Evolutionary conservation across 1,140 invertebrate species (phyloP).

Genomic region (Drosophila triauraria): DNA sequence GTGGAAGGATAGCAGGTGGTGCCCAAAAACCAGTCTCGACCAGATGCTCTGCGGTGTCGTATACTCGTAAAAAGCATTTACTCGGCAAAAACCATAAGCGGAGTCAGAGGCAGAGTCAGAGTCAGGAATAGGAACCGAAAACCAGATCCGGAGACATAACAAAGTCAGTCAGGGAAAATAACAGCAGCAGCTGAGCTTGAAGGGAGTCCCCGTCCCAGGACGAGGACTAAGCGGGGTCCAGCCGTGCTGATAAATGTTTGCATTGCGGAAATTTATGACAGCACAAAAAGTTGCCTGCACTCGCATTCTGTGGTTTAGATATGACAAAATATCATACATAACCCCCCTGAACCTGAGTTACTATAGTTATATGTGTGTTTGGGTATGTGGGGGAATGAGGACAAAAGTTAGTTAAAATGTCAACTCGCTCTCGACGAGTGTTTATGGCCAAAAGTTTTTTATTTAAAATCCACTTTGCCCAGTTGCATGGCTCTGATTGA

Average conservation of each 20-base stretch:
- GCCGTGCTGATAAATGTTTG: slow-evolving; percentile 77
- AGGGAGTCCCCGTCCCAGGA: slow-evolving; percentile 1
- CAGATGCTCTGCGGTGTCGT: slow-evolving; percentile 57
- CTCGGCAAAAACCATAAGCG: slow-evolving; percentile 43
- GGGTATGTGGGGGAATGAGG: too few relatives aligned
- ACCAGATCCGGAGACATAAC: slow-evolving; percentile 32
- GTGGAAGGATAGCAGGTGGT: slow-evolving; percentile 27
- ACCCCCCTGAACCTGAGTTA: slow-evolving; percentile 4
- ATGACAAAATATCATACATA: slow-evolving; percentile 75
- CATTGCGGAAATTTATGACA: slow-evolving; percentile 79
- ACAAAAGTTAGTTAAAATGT: slow-evolving; percentile 77
- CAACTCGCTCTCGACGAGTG: slow-evolving; percentile 50
- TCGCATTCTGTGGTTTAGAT: slow-evolving; percentile 77
- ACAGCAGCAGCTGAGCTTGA: slow-evolving; percentile 44
- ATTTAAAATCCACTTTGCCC: slow-evolving; percentile 73
- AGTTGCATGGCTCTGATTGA: slow-evolving; percentile 60
- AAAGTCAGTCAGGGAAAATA: slow-evolving; percentile 53
- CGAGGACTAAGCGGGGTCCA: slow-evolving; percentile 30
- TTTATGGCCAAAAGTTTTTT: slow-evolving; percentile 76
- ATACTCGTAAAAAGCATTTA: slow-evolving; percentile 68
- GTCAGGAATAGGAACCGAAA: slow-evolving; percentile 2
- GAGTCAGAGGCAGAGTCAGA: neutral
- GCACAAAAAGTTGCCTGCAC: slow-evolving; percentile 71
- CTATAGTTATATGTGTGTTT: slow-evolving; percentile 1
- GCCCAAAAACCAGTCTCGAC: slow-evolving; percentile 16